Conservation (phyloP, 2,113 vertebrate species). For the Ovis canadensis region DNA sequence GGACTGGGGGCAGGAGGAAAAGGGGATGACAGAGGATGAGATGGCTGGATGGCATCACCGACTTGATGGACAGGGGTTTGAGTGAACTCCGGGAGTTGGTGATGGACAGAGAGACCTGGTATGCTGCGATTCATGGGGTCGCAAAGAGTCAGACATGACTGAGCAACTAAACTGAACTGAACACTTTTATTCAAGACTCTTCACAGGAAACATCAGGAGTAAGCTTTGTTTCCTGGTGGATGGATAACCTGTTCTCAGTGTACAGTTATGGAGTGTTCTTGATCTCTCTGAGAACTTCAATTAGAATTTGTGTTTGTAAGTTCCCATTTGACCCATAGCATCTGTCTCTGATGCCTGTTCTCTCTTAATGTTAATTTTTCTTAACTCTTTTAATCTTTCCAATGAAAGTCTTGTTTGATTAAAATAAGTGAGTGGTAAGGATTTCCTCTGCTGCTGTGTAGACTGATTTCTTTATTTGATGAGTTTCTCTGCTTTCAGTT, state of each 20-base stretch:
- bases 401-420: not conserved
- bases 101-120: too few species aligned
- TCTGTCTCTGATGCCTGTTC: not conserved
- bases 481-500: not conserved
- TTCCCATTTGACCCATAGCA: not conserved
- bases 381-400: not conserved
- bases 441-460: not conserved
- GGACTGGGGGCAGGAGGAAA: too few species aligned
- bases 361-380: not conserved
- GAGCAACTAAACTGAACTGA: too few species aligned
- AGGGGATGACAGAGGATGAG: too few species aligned
- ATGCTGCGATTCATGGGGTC: rapidly evolving
- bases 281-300: not conserved
- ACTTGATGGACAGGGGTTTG: rapidly evolving
- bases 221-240: not conserved
- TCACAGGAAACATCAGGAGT: not conserved
- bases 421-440: not conserved
- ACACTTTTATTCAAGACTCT: not conserved
- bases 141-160: too few species aligned
- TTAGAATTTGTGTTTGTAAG: not conserved
- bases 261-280: not conserved
- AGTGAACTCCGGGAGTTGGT: too few species aligned
- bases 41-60: too few species aligned
- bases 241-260: not conserved
- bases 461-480: not conserved